These are phyloP conservation scores for Unio pictorum DNA, from an alignment of 2,888 invertebrate species.

Conservation along the genomic window DNA sequence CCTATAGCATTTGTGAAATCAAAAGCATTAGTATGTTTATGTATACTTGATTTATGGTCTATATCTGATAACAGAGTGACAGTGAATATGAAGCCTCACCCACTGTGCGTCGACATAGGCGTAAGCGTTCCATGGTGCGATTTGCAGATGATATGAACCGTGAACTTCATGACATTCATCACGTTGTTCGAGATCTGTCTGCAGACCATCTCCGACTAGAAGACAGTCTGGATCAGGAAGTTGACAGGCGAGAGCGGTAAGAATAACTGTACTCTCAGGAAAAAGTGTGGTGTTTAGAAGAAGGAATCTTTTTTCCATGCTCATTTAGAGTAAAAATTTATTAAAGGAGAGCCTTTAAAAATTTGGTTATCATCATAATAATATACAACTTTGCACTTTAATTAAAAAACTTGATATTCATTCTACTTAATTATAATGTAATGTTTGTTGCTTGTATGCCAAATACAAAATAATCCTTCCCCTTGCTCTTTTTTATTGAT, in stretches of 20 bases:
- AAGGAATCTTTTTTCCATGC: too few relatives aligned
- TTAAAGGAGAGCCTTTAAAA: too few relatives aligned
- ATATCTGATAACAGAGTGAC: conserved; percentile 47
- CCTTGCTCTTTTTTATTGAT: too few relatives aligned
- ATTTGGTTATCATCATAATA: too few relatives aligned
- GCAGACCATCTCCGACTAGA: conserved; percentile 63
- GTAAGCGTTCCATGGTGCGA: conserved; percentile 52
- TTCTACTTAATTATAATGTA: too few relatives aligned
- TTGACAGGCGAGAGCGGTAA: conserved; percentile 62
- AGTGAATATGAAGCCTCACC: conserved; percentile 54
- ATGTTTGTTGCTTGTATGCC: too few relatives aligned
- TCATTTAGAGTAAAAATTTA: too few relatives aligned
- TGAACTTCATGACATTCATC: conserved; percentile 62
- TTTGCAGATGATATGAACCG: conserved; percentile 66
- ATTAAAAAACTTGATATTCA: too few relatives aligned
- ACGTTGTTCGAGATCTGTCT: conserved; percentile 65
- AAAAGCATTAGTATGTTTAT: neutral
- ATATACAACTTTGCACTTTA: too few relatives aligned
- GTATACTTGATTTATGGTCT: neutral
- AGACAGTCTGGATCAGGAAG: conserved; percentile 58
- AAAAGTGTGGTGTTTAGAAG: too few relatives aligned
- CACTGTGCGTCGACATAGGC: conserved; percentile 36
- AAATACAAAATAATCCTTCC: too few relatives aligned
- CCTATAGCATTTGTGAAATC: too few relatives aligned
- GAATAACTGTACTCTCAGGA: neutral